Evolutionary conservation across 1,140 invertebrate species (phyloP).

Genomic region (Danaus plexippus): DNA sequence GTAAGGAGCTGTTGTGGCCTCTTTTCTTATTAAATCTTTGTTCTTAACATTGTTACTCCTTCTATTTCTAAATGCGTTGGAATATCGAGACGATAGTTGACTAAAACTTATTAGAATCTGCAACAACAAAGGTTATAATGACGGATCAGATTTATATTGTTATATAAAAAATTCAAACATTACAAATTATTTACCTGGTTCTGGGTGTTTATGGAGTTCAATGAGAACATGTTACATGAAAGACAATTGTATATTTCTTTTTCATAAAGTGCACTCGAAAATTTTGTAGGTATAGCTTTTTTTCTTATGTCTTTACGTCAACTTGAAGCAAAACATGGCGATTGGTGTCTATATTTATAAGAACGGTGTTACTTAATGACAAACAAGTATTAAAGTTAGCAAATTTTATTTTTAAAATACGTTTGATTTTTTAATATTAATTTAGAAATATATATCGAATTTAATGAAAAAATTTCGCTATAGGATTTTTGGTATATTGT

Average conservation of each 20-base stretch:
- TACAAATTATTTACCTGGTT: constrained; percentile 52
- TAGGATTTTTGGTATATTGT: no score
- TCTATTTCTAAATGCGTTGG: constrained; percentile 59
- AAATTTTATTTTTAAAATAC: no score
- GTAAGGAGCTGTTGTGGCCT: constrained; percentile 29
- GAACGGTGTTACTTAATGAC: no score
- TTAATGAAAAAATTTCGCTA: no score
- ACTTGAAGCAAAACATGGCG: constrained; percentile 54
- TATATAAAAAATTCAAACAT: constrained; percentile 1
- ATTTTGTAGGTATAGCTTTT: constrained; percentile 63
- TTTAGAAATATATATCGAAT: no score
- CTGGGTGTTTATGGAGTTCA: constrained; percentile 69
- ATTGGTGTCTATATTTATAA: constrained; percentile 13
- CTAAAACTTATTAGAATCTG: constrained; percentile 69
- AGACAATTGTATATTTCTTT: constrained; percentile 45
- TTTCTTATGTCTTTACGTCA: constrained; percentile 51
- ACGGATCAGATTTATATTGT: constrained; percentile 29
- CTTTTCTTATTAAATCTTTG: constrained; percentile 51
- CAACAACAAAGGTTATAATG: constrained; percentile 62
- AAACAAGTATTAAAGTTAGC: no score
- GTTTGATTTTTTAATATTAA: no score
- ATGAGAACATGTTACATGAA: constrained; percentile 72
- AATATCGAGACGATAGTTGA: constrained; percentile 62
- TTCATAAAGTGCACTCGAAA: constrained; percentile 66
- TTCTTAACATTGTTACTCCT: constrained; percentile 52